Evolutionary conservation across 1,140 invertebrate genomes (phyloP), one percentile per base, ranked within the genome.

Genomic region (Drosophila sulfurigaster): DNA sequence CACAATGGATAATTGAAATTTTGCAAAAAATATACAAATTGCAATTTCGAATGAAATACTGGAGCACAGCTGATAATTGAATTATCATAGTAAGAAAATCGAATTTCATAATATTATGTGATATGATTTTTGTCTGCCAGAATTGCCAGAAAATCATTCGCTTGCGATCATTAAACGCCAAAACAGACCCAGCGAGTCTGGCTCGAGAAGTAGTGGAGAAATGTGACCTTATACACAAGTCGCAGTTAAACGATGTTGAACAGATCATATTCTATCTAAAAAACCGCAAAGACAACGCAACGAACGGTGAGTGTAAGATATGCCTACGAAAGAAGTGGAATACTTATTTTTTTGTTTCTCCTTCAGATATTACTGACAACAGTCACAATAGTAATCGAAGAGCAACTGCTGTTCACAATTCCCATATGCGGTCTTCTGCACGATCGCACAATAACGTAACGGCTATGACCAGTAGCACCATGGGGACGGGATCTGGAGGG

Each of bases 261-360:
- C 97, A 98, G 89, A 94, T 98, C n/a, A 95, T 99, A 76, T 97
- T 96, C 92, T 98, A 98, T 93, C 93, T 99, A 28, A 96, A 98
- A 93, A 98, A 96, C 93, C 94, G 98, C 65, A 96, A 96, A 92
- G 88, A 93, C 75, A 94, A 93, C 92, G 91, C 78, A 5, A 91
- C 83, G 46, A 83, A 67, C 77, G 91, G 91, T 92, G 43, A 69
- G 67, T 11, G 15, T 41, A 35, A 41, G 8, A 16, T 2, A 20
- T 57, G 3, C 32, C n/a, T 4, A 5, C 5, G 11, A 2, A 11
- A n/a, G 2, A 10, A 38, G 30, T 7, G 30, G 30, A 32, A 32
- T 32, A 32, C 2, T 3, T 38, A 38, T 8, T 7, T 10, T 38
- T 3, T 38, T 38, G 3, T 8, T 10, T 5, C 16, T 11, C 57